Base-by-base conservation (phyloP, 2,888 invertebrate genomes). In the Drosophila melanosoma region DNA sequence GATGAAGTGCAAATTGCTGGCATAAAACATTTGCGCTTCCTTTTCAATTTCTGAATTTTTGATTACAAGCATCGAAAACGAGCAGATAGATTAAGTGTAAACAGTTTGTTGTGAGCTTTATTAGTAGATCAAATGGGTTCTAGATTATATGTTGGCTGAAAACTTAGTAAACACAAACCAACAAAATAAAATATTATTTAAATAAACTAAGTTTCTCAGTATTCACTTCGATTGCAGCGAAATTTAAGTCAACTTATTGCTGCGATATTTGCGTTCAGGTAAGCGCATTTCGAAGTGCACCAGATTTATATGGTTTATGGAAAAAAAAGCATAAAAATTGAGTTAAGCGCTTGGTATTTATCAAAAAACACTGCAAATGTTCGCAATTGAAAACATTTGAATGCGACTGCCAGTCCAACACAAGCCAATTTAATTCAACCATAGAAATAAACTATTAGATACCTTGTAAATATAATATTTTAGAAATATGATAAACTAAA, bases 1-100 rank as follows among this genome's bases (percentile, higher is more conserved):
- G 77, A 88, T 81, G 82, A 81, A 82, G 79, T 83, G 90, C 76
- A 88, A 90, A 90, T 90, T 76, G 69, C 67, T 82, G 83, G 74
- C 77, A 63, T 54, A 52, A 54, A 33, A 36, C 51, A 80, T 80
- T 80, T 68, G 38, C 12, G 11, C 48, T 68, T 45, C 57, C 42
- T 11, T 40, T 67, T 60, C 29, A 42, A 53, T 53, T 29, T 29
- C 7, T 15, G 20, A 7, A 42, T 40, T 57, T 54, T 29, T 29
- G 26, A 23, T 32, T 32, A 51, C 40, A 10, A 20, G 40, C 40
- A 20, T 45, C 36, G 29, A 52, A 52, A 53, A 36, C 12, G 26
- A 26, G 11, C 26, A 26, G 12, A 69, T 12, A 29, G 15, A 36
- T 23, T 48, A 29, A n/a, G 51, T 32, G 17, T 36, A 2, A 3